phyloP scores from a whole-genome alignment of 2,113 vertebrate species.

The Osmerus mordax region DNA sequence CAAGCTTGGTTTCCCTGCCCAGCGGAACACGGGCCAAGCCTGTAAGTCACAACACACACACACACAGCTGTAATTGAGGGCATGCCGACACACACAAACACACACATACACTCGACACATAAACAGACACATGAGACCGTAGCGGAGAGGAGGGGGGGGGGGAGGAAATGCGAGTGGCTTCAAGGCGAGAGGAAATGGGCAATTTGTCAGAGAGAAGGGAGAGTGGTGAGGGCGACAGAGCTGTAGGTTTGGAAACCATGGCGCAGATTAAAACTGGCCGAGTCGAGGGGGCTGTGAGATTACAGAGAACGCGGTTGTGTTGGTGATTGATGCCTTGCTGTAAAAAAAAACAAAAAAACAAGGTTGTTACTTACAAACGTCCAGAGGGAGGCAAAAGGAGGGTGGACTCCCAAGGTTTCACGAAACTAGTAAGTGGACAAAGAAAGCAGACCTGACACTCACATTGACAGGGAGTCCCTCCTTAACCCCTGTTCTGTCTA shows the following conservation, averaged over 20 bases:
- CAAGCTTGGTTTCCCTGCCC: conserved; percentile 45
- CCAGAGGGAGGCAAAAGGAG: conserved; percentile 34
- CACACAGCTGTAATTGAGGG: conserved; percentile 21
- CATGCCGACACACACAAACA: conserved; percentile 5
- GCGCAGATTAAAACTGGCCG: conserved; percentile 68
- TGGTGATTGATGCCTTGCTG: conserved; percentile 70
- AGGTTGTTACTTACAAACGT: conserved; percentile 65
- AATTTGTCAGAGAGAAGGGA: conserved; percentile 67
- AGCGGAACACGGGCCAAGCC: conserved; percentile 44
- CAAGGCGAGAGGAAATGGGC: conserved; percentile 65
- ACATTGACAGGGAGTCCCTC: conserved; percentile 14
- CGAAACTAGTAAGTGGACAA: conserved; percentile 60
- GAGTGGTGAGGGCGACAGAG: conserved; percentile 57
- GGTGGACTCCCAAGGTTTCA: conserved; percentile 53
- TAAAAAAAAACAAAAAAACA: conserved; percentile 54
- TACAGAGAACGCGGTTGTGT: conserved; percentile 63
- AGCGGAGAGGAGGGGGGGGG: background rate
- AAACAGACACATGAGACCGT: conserved; percentile 13
- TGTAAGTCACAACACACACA: conserved; percentile 34
- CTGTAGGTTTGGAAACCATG: conserved; percentile 58
- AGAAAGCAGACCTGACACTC: conserved; percentile 31
- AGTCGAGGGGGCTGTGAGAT: conserved; percentile 63
- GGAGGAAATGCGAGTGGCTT: conserved; percentile 35
- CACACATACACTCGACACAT: conserved; percentile 9
- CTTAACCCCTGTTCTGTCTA: background rate